Evolutionary conservation across 2,888 invertebrate genomes (phyloP).

Genomic region (Fragum sueziense): DNA sequence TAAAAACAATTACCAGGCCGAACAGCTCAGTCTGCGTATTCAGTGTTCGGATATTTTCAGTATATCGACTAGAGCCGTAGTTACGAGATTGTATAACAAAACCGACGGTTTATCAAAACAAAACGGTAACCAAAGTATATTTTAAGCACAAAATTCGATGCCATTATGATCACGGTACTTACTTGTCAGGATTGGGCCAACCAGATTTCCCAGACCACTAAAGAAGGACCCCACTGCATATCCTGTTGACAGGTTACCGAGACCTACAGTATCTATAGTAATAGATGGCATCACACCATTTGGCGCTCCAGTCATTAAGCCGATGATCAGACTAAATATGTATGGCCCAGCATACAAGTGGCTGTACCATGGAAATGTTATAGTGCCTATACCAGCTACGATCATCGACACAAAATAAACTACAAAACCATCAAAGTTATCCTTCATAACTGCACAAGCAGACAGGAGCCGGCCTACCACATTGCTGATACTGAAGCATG

Average conservation of each 20-base stretch:
- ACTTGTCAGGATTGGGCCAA: neutral
- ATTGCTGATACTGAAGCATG: conserved; percentile 1
- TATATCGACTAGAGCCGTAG: no score
- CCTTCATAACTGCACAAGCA: neutral
- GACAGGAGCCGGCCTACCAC: neutral
- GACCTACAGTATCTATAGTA: neutral
- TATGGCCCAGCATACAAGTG: neutral
- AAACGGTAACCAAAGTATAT: no score
- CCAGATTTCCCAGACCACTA: neutral
- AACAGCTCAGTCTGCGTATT: no score
- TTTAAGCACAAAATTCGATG: no score
- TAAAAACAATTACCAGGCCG: no score
- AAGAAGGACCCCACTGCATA: neutral
- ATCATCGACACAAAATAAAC: neutral
- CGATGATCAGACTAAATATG: neutral
- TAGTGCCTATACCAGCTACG: neutral
- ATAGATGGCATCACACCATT: conserved; percentile 4
- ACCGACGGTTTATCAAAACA: no score
- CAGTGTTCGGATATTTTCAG: no score
- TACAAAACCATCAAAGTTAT: neutral
- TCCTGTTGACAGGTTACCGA: neutral
- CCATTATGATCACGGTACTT: no score
- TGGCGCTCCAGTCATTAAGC: neutral
- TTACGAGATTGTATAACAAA: no score
- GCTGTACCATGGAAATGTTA: neutral